These are phyloP conservation scores for Eulemur rubriventer DNA, from an alignment of 2,797 vertebrate species.

Conservation along the genomic window DNA sequence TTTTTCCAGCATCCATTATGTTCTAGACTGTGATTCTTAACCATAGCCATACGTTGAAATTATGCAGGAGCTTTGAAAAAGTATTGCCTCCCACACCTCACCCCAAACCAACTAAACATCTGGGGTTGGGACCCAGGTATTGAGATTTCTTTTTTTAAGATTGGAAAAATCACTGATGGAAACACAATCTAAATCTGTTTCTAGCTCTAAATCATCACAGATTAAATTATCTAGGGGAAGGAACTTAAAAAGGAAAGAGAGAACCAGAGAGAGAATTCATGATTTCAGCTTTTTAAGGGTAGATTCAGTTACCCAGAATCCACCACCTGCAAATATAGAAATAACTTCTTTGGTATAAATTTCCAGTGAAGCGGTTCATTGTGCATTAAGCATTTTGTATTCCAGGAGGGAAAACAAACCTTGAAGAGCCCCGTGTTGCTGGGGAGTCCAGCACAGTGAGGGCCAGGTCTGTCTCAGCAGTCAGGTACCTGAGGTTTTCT, in stretches of 20 bases:
- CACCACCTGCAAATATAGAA: neutral
- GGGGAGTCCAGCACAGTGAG: neutral
- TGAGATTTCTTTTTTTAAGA: neutral
- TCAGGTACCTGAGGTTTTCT: neutral
- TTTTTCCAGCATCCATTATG: neutral
- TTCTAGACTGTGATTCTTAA: neutral
- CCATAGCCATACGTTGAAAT: neutral
- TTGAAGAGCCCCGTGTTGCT: neutral
- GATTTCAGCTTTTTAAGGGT: neutral
- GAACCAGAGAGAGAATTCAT: neutral
- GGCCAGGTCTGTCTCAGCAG: neutral
- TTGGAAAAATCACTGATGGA: neutral
- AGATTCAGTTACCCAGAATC: neutral
- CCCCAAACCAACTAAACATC: neutral
- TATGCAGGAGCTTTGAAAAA: neutral
- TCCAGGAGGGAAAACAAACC: neutral
- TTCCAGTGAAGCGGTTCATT: neutral
- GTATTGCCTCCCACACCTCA: neutral
- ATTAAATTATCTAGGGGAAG: neutral
- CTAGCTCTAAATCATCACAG: neutral
- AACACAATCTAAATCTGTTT: neutral
- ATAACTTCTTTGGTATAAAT: neutral
- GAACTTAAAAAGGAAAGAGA: neutral
- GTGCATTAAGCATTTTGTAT: neutral
- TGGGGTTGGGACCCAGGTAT: neutral